Conservation (phyloP, 2,113 vertebrate genomes). For the Sakesphorus luctuosus region DNA sequence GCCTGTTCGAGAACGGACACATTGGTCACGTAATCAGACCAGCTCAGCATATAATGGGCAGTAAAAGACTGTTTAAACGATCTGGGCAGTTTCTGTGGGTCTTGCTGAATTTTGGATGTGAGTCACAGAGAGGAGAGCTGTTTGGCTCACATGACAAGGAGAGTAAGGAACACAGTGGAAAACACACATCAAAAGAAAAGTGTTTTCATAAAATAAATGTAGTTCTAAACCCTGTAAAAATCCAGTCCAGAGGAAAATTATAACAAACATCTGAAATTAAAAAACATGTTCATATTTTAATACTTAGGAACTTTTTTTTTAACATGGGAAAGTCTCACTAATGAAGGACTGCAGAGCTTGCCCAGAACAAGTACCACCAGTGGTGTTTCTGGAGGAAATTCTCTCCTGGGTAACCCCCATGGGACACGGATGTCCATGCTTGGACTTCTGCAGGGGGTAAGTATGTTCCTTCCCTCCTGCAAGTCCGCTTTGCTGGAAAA, state of each 20-base stretch:
- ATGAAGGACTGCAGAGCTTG: fast-evolving
- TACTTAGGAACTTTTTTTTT: background rate
- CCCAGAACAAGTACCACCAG: background rate
- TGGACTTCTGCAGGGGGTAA: background rate
- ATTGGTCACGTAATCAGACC: too few species aligned
- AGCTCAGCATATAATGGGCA: background rate
- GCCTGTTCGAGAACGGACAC: too few species aligned
- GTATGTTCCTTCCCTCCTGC: background rate
- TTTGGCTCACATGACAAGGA: background rate
- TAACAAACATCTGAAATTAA: background rate
- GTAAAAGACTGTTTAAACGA: background rate
- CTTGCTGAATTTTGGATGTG: background rate
- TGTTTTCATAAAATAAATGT: background rate
- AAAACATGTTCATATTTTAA: background rate
- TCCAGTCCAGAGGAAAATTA: background rate
- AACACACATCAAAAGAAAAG: background rate
- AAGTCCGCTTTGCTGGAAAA: background rate
- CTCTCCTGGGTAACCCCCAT: background rate
- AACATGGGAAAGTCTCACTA: background rate
- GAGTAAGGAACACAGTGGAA: background rate
- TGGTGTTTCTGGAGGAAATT: background rate
- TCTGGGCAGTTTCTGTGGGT: background rate
- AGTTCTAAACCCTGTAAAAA: background rate
- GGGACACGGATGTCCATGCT: background rate
- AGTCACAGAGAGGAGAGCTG: background rate